These are phyloP conservation scores for Hirudo medicinalis DNA, from an alignment of 1,140 invertebrate species.

Conservation along the genomic window DNA sequence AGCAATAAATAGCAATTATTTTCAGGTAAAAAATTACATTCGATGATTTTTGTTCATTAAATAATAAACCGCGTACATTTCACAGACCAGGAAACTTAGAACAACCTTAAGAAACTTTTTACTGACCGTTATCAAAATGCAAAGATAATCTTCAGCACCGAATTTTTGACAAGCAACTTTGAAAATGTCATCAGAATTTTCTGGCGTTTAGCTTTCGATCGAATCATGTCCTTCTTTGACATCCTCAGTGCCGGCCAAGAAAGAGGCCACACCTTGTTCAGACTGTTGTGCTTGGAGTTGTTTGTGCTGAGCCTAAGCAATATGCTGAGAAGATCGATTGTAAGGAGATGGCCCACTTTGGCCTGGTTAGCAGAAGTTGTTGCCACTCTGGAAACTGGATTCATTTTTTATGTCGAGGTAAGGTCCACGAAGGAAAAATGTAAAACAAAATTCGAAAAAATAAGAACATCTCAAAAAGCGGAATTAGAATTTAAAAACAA, in stretches of 20 bases:
- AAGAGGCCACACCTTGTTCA: not conserved
- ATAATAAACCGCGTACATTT: too few species aligned
- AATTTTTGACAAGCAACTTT: too few species aligned
- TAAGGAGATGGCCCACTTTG: not conserved
- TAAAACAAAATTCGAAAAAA: not conserved
- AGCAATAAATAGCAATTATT: too few species aligned
- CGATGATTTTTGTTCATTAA: too few species aligned
- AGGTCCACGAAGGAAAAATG: not conserved
- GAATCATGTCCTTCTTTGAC: too few species aligned
- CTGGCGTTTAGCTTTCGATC: too few species aligned
- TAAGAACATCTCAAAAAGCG: not conserved
- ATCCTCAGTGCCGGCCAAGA: not conserved
- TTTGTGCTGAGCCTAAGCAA: not conserved
- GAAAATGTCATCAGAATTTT: too few species aligned
- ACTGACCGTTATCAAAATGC: too few species aligned
- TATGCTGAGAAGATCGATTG: not conserved
- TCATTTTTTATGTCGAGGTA: constrained; percentile 1
- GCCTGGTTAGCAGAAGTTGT: not conserved
- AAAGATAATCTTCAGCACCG: too few species aligned
- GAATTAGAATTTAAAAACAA: not conserved
- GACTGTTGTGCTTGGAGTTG: not conserved
- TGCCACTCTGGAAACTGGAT: constrained; percentile 1
- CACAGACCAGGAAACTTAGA: too few species aligned
- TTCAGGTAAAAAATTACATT: too few species aligned
- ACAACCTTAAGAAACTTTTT: too few species aligned